Evolutionary conservation across 2,797 vertebrate genomes (phyloP).

Genomic region (Paratrypauchen microcephalus): DNA sequence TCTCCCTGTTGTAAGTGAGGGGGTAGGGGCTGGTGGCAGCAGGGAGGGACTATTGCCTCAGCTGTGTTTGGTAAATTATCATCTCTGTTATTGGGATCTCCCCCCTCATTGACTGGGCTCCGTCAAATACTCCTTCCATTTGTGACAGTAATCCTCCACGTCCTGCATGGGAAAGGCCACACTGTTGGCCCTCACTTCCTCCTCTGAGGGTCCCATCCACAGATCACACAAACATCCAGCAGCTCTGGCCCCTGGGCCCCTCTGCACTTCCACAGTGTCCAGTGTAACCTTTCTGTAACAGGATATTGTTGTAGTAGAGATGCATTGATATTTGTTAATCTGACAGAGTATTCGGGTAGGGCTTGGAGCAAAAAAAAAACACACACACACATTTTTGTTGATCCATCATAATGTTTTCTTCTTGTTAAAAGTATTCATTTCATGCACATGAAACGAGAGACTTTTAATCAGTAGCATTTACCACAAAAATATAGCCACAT

Average conservation of each 20-base stretch:
- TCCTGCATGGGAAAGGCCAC: conserved; percentile 61
- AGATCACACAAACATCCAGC: conserved; percentile 24
- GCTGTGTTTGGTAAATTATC: conserved; percentile 75
- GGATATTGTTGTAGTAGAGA: neutral
- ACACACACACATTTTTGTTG: too few species aligned
- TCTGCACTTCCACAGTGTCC: neutral
- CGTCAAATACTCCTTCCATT: conserved; percentile 38
- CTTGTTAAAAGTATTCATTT: too few species aligned
- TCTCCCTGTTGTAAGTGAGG: conserved; percentile 1
- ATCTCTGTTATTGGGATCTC: conserved; percentile 55
- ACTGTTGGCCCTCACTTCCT: conserved; percentile 43
- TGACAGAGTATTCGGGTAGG: too few species aligned
- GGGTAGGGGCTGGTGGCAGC: neutral
- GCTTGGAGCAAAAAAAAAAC: too few species aligned
- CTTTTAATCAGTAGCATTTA: too few species aligned
- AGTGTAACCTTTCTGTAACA: neutral
- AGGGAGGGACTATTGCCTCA: conserved; percentile 60
- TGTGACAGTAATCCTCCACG: conserved; percentile 53
- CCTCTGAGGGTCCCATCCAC: conserved; percentile 46
- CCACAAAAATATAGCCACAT: too few species aligned
- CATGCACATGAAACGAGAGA: too few species aligned
- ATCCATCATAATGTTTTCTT: too few species aligned
- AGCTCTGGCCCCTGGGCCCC: conserved; percentile 9
- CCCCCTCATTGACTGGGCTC: conserved; percentile 35
- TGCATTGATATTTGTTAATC: neutral